Conservation (phyloP, 1,140 invertebrate species). For the Halyomorpha halys region DNA sequence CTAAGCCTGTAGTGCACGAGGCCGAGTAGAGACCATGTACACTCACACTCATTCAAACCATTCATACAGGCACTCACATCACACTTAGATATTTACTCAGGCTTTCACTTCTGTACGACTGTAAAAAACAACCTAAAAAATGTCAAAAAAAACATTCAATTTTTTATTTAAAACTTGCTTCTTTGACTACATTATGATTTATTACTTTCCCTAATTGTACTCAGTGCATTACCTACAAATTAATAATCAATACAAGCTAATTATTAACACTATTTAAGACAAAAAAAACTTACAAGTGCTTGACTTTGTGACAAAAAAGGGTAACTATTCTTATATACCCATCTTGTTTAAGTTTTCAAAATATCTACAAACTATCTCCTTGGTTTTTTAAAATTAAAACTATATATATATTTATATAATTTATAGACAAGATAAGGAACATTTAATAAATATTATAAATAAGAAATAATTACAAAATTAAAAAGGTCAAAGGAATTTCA, state of each 20-base stretch:
- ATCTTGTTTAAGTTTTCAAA: conserved; percentile 12
- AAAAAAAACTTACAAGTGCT: conserved; percentile 14
- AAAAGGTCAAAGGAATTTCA: background rate
- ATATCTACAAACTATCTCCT: conserved; percentile 17
- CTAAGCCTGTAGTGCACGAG: conserved; percentile 16
- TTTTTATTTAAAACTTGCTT: conserved; percentile 11
- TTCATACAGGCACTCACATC: conserved; percentile 8
- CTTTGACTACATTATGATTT: conserved; percentile 20
- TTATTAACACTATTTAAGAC: conserved; percentile 15
- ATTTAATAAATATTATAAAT: conserved; percentile 18
- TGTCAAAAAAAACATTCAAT: background rate
- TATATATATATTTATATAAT: conserved; percentile 5
- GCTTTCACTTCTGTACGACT: conserved; percentile 3
- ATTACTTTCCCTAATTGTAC: conserved; percentile 18
- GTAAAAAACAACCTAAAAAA: too few species aligned
- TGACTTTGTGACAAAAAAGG: conserved; percentile 18
- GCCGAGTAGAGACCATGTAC: conserved; percentile 1
- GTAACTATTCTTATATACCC: conserved; percentile 14
- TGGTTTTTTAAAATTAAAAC: conserved; percentile 14
- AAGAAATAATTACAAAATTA: conserved; percentile 14
- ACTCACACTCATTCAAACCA: conserved; percentile 8
- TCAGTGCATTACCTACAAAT: conserved; percentile 19
- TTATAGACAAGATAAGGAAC: conserved; percentile 17
- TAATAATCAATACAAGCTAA: conserved; percentile 12
- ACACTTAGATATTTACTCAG: conserved; percentile 10